A percentile compares a stretch with the other conserved stretches of the same genome.
Conservation (phyloP, 2,113 vertebrate genomes). For the Emydocephalus ijimae region DNA sequence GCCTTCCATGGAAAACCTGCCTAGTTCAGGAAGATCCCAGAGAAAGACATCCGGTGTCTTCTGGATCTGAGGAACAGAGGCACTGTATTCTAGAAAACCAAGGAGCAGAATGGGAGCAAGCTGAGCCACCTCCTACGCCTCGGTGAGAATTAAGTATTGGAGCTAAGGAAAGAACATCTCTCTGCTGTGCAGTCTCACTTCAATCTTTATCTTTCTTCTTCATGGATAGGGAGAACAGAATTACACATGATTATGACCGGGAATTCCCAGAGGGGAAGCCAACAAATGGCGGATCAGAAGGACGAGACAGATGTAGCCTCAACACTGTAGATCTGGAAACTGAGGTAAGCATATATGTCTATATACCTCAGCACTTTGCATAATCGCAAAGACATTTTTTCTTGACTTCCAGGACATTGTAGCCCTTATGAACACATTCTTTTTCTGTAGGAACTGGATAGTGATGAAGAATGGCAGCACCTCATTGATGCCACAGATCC, state of each 20-base stretch:
- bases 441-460: slow-evolving; percentile 71
- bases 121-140: slow-evolving; percentile 33
- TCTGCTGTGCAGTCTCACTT: not conserved
- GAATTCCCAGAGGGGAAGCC: slow-evolving; percentile 70
- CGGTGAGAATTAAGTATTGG: slow-evolving; percentile 45
- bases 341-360: slow-evolving; percentile 62
- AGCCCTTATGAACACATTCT: rapidly evolving
- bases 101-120: slow-evolving; percentile 43
- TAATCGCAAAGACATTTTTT: not conserved
- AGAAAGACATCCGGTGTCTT: not conserved
- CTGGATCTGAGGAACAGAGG: slow-evolving; percentile 33
- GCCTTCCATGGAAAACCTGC: not conserved
- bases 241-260: slow-evolving; percentile 72
- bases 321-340: slow-evolving; percentile 62
- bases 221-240: slow-evolving; percentile 65
- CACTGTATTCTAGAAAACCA: not conserved
- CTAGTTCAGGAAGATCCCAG: slow-evolving; percentile 1
- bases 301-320: slow-evolving; percentile 32
- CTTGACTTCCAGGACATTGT: not conserved
- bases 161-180: not conserved
- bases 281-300: slow-evolving; percentile 29
- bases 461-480: slow-evolving; percentile 79
- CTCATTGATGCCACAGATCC: slow-evolving; percentile 67
- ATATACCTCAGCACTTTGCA: not conserved
- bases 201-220: not conserved